Percentiles rank a stretch among this genome's conserved stretches.
phyloP scores from a whole-genome alignment of 2,888 invertebrate genomes.

The Isoperla grammatica region DNA sequence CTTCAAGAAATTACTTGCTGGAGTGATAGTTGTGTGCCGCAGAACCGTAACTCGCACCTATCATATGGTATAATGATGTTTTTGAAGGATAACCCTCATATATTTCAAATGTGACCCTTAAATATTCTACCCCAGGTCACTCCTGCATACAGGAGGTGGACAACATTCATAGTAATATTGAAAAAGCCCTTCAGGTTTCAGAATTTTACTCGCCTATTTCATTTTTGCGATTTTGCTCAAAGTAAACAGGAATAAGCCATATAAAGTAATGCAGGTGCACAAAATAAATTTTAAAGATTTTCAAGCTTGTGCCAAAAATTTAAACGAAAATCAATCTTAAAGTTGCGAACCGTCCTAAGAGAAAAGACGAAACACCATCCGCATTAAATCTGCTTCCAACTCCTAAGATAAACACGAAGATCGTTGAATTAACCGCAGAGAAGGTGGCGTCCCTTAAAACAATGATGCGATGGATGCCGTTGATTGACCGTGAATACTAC shows the following conservation, averaged over 20 bases:
- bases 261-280: conserved; percentile 2
- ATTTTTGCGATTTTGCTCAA: background rate
- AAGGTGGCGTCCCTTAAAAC: too few relatives aligned
- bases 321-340: background rate
- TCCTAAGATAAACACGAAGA: too few relatives aligned
- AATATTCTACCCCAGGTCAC: conserved; percentile 9
- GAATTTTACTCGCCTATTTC: conserved; percentile 5
- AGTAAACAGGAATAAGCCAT: conserved; percentile 10
- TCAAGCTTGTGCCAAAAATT: background rate
- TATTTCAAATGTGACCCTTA: conserved; percentile 4
- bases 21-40: conserved; percentile 17
- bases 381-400: too few relatives aligned
- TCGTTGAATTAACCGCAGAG: too few relatives aligned
- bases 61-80: background rate
- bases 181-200: background rate
- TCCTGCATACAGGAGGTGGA: conserved; percentile 15
- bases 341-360: too few relatives aligned
- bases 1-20: background rate
- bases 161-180: conserved; percentile 12
- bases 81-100: conserved; percentile 4
- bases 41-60: conserved; percentile 7
- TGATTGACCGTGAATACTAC: too few relatives aligned
- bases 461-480: too few relatives aligned
- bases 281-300: conserved; percentile 4
- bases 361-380: too few relatives aligned